These are phyloP conservation scores for Clarias gariepinus DNA, from an alignment of 2,113 vertebrate species.

Conservation along the genomic window DNA sequence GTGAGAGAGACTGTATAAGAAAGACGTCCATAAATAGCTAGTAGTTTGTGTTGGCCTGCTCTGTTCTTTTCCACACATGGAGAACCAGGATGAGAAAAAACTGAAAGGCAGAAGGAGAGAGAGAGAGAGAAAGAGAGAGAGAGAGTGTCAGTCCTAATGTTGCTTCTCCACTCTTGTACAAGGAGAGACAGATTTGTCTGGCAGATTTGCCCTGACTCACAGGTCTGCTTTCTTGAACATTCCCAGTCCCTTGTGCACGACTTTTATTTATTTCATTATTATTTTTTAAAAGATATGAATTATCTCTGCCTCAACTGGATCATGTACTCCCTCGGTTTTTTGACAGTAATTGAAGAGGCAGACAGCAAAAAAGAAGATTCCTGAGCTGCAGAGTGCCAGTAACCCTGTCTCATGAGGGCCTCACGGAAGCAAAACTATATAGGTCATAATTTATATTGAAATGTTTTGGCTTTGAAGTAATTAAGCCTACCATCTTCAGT, in stretches of 20 bases:
- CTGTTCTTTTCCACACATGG: slow-evolving; percentile 46
- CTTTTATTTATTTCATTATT: not conserved
- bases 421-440: slow-evolving; percentile 40
- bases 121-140: not conserved
- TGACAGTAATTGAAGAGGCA: slow-evolving; percentile 48
- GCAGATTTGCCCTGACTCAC: slow-evolving; percentile 22
- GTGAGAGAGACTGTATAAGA: not conserved
- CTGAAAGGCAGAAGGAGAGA: slow-evolving; percentile 11
- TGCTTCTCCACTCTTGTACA: slow-evolving; percentile 39
- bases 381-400: slow-evolving; percentile 18
- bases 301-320: slow-evolving; percentile 19
- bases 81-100: slow-evolving; percentile 45
- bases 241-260: slow-evolving; percentile 19
- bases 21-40: slow-evolving; percentile 55
- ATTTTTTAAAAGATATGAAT: slow-evolving; percentile 10
- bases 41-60: slow-evolving; percentile 51
- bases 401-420: slow-evolving; percentile 28
- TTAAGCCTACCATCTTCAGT: slow-evolving; percentile 31
- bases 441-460: slow-evolving; percentile 46
- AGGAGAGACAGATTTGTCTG: slow-evolving; percentile 39
- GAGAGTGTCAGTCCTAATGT: slow-evolving; percentile 28
- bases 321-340: not conserved
- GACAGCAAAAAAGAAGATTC: slow-evolving; percentile 30
- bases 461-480: slow-evolving; percentile 43
- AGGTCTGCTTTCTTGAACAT: slow-evolving; percentile 27